These are phyloP conservation scores for Chaunax sp. DNA, from an alignment of 2,797 vertebrate genomes.

Conservation along the genomic window DNA sequence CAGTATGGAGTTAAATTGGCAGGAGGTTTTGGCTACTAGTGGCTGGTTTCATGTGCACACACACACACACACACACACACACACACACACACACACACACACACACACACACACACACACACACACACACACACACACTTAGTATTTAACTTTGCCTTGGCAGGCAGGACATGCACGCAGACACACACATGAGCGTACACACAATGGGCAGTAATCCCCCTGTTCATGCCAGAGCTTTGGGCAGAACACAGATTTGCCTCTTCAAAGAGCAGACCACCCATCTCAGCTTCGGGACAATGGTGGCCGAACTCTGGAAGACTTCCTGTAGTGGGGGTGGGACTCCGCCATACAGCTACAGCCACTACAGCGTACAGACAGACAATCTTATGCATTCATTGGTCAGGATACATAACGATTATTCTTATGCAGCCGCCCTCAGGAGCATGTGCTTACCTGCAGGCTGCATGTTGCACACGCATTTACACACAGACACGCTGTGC, in stretches of 20 bases:
- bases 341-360: conserved; percentile 20
- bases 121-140: conserved; percentile 27
- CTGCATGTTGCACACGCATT: neutral
- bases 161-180: conserved; percentile 39
- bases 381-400: neutral
- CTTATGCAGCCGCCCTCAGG: neutral
- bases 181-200: conserved; percentile 33
- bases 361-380: conserved; percentile 16
- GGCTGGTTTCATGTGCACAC: conserved; percentile 35
- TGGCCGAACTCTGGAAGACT: conserved; percentile 69
- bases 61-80: conserved; percentile 5
- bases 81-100: neutral
- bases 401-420: conserved; percentile 7
- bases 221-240: conserved; percentile 72
- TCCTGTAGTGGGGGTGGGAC: conserved; percentile 42
- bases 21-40: conserved; percentile 45
- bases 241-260: conserved; percentile 78
- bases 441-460: conserved; percentile 16
- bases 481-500: neutral
- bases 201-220: conserved; percentile 74
- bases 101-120: conserved; percentile 8
- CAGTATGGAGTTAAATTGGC: conserved; percentile 59
- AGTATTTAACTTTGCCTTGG: conserved; percentile 61
- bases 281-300: conserved; percentile 71
- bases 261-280: conserved; percentile 84